Conservation (phyloP, 2,888 invertebrate species). For the Agonopterix alstromeriana region DNA sequence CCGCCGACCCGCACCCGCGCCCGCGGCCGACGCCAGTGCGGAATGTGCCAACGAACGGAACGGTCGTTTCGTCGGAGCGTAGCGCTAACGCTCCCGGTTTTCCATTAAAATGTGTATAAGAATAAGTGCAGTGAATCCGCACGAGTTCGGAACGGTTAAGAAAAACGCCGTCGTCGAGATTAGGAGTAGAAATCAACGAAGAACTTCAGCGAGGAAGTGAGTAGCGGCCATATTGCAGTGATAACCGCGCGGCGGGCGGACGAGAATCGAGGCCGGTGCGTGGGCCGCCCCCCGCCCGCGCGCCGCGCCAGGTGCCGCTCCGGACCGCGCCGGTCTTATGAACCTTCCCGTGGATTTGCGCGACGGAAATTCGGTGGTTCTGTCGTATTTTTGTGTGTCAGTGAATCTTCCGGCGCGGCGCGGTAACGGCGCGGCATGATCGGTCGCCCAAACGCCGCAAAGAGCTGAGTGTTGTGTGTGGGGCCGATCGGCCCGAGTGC, state of each 20-base stretch:
- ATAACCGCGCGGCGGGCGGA: constrained; percentile 77
- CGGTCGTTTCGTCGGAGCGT: constrained; percentile 78
- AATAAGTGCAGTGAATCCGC: constrained; percentile 77
- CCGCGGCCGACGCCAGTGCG: constrained; percentile 74
- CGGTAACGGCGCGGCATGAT: constrained; percentile 57
- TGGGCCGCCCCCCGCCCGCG: constrained; percentile 76
- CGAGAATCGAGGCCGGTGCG: constrained; percentile 78
- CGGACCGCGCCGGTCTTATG: constrained; percentile 79
- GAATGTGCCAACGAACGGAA: constrained; percentile 75
- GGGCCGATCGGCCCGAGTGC: constrained; percentile 63
- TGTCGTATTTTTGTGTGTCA: constrained; percentile 63
- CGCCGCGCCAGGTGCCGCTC: constrained; percentile 76
- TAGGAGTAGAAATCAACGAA: constrained; percentile 76
- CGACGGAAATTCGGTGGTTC: constrained; percentile 71
- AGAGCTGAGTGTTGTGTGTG: constrained; percentile 63
- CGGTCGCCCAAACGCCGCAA: constrained; percentile 32
- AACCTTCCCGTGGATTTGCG: constrained; percentile 77
- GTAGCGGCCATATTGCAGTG: constrained; percentile 78
- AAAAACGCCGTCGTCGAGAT: constrained; percentile 75
- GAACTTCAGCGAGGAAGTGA: constrained; percentile 78
- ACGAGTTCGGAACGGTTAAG: constrained; percentile 75
- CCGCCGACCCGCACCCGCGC: constrained; percentile 71
- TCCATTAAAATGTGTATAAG: constrained; percentile 78
- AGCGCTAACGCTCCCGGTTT: constrained; percentile 76
- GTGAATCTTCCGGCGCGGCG: constrained; percentile 67